Conservation (phyloP, 2,113 vertebrate species). For the Rynchops niger region DNA sequence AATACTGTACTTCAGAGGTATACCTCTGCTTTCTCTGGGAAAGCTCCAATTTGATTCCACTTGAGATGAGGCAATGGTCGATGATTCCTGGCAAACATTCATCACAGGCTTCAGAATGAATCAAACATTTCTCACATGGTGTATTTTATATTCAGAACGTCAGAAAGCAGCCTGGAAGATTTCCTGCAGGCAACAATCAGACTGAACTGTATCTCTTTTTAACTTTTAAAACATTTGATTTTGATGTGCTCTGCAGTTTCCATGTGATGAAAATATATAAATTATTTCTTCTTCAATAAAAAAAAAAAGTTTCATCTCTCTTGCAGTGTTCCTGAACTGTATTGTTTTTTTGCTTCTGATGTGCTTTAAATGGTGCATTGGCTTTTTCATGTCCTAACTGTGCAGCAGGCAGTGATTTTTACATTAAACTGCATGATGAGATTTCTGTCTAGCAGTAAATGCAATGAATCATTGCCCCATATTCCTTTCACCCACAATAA, state of each 20-base stretch:
- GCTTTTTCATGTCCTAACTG: background rate
- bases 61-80: background rate
- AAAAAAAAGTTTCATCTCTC: background rate
- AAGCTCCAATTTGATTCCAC: background rate
- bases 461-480: background rate
- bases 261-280: background rate
- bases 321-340: background rate
- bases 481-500: constrained; percentile 17
- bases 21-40: background rate
- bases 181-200: constrained; percentile 31
- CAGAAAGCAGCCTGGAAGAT: constrained; percentile 21
- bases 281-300: background rate
- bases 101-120: constrained; percentile 10
- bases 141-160: constrained; percentile 23
- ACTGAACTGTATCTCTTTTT: background rate
- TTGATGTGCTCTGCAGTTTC: background rate
- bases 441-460: constrained; percentile 7
- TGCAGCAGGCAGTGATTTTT: background rate
- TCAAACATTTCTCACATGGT: background rate
- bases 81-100: background rate
- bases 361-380: background rate
- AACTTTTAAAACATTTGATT: constrained; percentile 29
- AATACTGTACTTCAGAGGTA: background rate
- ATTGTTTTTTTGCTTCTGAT: background rate
- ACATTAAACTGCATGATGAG: background rate